These are phyloP conservation scores for Stenodema calcarata DNA, from an alignment of 2,888 invertebrate genomes.

Conservation along the genomic window DNA sequence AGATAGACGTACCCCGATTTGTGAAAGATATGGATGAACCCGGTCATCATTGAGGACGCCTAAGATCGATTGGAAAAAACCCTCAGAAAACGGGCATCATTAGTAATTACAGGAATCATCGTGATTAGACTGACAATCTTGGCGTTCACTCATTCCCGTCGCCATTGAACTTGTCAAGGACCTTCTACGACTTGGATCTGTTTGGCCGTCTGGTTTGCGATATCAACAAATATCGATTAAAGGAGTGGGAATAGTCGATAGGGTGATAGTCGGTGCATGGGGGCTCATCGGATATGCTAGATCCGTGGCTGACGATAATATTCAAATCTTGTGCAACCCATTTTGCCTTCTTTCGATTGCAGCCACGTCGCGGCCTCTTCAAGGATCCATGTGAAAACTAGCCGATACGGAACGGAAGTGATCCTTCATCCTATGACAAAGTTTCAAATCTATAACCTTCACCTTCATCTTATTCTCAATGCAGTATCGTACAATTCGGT, in stretches of 20 bases:
- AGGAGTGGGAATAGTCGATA: neutral
- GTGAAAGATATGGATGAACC: neutral
- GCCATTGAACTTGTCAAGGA: neutral
- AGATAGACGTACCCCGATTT: neutral
- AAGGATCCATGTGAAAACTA: constrained; percentile 7
- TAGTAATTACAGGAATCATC: neutral
- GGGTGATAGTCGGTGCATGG: neutral
- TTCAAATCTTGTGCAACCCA: neutral
- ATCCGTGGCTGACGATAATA: neutral
- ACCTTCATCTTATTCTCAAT: neutral
- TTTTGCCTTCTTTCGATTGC: neutral
- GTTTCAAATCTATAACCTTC: neutral
- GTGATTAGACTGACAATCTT: constrained; percentile 2
- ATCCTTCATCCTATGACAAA: constrained; percentile 12
- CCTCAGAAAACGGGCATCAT: neutral
- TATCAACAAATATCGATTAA: neutral
- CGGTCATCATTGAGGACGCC: neutral
- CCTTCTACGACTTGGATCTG: neutral
- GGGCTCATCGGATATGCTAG: constrained; percentile 11
- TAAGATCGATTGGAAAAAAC: neutral
- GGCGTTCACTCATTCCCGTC: neutral
- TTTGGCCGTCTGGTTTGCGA: neutral
- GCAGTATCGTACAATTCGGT: neutral
- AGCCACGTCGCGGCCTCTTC: neutral
- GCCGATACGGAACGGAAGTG: neutral